Evolutionary conservation across 2,888 invertebrate species (phyloP).

Genomic region (Andrena bicolor): DNA sequence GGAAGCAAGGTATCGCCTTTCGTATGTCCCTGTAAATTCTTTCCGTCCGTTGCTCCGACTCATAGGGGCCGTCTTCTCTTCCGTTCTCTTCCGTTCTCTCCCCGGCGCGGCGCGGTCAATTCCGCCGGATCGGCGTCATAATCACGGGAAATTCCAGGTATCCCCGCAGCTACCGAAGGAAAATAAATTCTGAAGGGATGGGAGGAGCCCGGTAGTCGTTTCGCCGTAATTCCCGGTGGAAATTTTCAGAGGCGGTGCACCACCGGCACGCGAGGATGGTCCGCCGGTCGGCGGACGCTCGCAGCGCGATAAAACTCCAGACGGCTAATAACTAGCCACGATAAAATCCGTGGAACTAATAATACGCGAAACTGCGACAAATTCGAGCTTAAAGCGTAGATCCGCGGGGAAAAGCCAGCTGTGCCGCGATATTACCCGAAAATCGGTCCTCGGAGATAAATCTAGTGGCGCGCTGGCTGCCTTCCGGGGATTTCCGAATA

Average conservation of each 20-base stretch:
- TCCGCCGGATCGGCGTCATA: too few species aligned
- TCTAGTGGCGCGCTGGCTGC: conserved; percentile 15
- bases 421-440: conserved; percentile 54
- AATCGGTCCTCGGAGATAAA: conserved; percentile 63
- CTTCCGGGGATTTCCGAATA: conserved; percentile 50
- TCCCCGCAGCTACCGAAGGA: not conserved
- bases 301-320: conserved; percentile 48
- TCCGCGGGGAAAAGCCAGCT: conserved; percentile 42
- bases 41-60: not conserved
- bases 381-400: conserved; percentile 43
- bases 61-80: conserved; percentile 1
- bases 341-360: conserved; percentile 65
- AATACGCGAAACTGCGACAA: conserved; percentile 61
- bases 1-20: conserved; percentile 16
- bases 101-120: too few species aligned
- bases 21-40: conserved; percentile 20
- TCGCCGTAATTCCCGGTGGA: conserved; percentile 24
- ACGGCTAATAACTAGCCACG: conserved; percentile 58
- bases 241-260: not conserved
- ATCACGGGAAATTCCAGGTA: not conserved
- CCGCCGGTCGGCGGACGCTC: not conserved
- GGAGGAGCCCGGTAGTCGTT: not conserved
- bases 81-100: not conserved
- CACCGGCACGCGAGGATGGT: conserved; percentile 3
- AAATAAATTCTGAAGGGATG: not conserved